Conservation (phyloP, 2,113 vertebrate species). For the Vimba vimba region DNA sequence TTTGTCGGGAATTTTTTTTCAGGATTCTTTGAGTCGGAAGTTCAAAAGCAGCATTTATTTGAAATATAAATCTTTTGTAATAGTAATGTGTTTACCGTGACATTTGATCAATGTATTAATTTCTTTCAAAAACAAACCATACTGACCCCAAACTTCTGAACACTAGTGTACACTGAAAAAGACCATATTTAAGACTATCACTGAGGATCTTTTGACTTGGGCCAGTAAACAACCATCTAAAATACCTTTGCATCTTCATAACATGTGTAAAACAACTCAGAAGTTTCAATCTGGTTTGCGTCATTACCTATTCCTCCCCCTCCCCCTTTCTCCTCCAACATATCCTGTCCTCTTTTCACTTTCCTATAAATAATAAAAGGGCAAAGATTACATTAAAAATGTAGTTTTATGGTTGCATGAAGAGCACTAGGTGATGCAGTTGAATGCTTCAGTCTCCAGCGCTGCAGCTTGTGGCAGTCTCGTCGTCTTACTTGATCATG, state of each 20-base stretch:
- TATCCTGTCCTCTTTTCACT: background rate
- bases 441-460: background rate
- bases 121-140: too few species aligned
- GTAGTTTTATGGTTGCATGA: background rate
- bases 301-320: background rate
- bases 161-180: background rate
- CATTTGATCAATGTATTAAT: too few species aligned
- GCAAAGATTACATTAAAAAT: slow-evolving; percentile 2
- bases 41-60: too few species aligned
- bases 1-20: background rate
- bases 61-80: too few species aligned
- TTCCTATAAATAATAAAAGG: slow-evolving; percentile 24
- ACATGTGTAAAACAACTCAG: background rate
- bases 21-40: background rate
- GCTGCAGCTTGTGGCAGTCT: background rate
- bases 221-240: too few species aligned
- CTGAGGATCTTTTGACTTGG: too few species aligned
- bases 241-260: background rate
- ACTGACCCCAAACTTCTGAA: background rate
- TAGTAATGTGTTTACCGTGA: too few species aligned
- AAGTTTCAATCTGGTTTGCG: background rate
- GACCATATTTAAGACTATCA: background rate
- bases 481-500: background rate
- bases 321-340: background rate
- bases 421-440: background rate